Percentiles rank a stretch among this genome's conserved stretches.
phyloP scores from a whole-genome alignment of 2,113 vertebrate genomes.

The Macquaria australasica region DNA sequence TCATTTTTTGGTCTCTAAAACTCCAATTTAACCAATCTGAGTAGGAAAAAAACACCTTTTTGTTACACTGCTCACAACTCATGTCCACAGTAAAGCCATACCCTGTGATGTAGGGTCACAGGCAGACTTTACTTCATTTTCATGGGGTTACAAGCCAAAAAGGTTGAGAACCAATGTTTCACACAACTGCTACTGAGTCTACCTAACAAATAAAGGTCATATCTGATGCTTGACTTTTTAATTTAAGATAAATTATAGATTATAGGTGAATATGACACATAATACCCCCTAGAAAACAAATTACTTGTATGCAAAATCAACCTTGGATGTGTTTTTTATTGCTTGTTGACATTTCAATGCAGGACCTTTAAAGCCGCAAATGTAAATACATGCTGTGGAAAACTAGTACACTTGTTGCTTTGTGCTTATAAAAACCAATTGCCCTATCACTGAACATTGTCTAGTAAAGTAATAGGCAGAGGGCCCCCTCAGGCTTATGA shows the following conservation, averaged over 20 bases:
- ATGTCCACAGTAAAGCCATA: neutral
- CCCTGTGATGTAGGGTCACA: neutral
- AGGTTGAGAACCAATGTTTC: neutral
- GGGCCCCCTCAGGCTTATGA: slow-evolving; percentile 50
- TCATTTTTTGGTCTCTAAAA: neutral
- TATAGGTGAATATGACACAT: neutral
- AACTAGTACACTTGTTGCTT: slow-evolving; percentile 37
- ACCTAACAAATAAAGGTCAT: neutral
- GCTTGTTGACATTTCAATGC: slow-evolving; percentile 51
- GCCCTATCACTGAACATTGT: slow-evolving; percentile 34
- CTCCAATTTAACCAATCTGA: neutral
- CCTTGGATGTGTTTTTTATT: slow-evolving; percentile 38
- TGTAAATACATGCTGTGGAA: slow-evolving; percentile 39
- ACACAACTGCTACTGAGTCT: neutral
- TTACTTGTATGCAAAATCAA: slow-evolving; percentile 39
- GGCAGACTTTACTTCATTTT: neutral
- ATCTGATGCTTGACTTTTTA: slow-evolving; percentile 16
- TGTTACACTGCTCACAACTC: neutral
- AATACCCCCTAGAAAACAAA: neutral
- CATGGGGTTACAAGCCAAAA: neutral
- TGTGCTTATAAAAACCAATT: slow-evolving; percentile 42
- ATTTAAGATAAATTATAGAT: slow-evolving; percentile 16
- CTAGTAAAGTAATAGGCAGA: slow-evolving; percentile 54
- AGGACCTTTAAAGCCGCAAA: slow-evolving; percentile 46
- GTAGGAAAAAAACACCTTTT: neutral